Base-by-base conservation (phyloP, 2,113 vertebrate species). In the Empidonax traillii region DNA sequence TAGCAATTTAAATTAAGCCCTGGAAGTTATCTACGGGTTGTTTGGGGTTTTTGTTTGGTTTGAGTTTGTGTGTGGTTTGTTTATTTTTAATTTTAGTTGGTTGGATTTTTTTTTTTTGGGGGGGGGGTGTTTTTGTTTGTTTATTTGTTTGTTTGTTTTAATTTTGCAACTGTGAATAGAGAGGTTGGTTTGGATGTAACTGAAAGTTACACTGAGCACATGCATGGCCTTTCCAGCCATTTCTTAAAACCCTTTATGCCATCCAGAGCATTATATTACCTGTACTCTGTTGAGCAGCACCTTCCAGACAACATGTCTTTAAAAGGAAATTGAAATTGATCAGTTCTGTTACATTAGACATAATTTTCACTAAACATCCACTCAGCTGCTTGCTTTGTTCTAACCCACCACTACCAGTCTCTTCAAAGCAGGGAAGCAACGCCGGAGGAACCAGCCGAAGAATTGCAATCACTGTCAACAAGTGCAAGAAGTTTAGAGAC, bases 201-300 rank as follows among this genome's bases (percentile, higher is more conserved):
- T 35, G 28, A 33, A 77, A 84, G 41, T 23, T 85, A 44, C 7
- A 5, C 14, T 2, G 0, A 52, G 39, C 27, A 44, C 1, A 0
- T 3, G 2, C 6, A 15, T 31, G 30, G 3, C 65, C 10, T 85
- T 67, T 89, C 37, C 23, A 58, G 51, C 4, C 35, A 21, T 41
- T 89, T 85, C 30, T 82, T 58, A 44, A 71, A 89, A 18, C 6
- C 10, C 4, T 73, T 90, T 43, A 58, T 58, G 69, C n/a, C 14
- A 31, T 30, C 74, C 56, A 78, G 43, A 87, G 14, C 39, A 43
- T 41, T 53, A 0, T 13, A 44, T 62, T 49, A 47, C 8, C 56
- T 62, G 5, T 59, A 22, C 31, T 92, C 19, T 69, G 63, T 24
- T 62, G 52, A 90, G 58, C 30, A 73, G 11, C 33, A 86, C 22